phyloP scores from a whole-genome alignment of 2,888 invertebrate species.

The Sepioteuthis lessoniana region DNA sequence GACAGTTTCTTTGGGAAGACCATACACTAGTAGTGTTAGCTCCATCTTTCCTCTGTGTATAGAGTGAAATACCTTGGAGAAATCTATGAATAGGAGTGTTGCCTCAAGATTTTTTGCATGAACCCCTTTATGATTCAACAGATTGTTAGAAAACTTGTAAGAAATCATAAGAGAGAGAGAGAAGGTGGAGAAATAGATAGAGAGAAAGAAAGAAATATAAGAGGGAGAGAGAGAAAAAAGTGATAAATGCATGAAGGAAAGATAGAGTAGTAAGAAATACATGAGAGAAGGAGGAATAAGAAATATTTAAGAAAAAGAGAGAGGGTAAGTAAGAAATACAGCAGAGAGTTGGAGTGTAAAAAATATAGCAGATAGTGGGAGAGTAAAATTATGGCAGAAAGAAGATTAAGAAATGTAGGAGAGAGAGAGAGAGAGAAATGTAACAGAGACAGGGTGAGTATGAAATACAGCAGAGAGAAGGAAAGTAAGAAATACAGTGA shows the following conservation, averaged over 20 bases:
- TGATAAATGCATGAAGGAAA: too few species aligned
- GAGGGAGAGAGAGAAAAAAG: not conserved
- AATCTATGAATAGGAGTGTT: too few species aligned
- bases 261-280: not conserved
- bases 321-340: not conserved
- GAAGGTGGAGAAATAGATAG: not conserved
- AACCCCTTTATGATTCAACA: too few species aligned
- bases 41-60: too few species aligned
- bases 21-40: too few species aligned
- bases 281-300: not conserved
- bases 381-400: not conserved
- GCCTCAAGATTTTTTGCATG: too few species aligned
- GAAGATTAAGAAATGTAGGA: not conserved
- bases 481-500: too few species aligned
- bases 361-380: not conserved
- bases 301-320: not conserved
- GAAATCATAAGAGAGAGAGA: too few species aligned
- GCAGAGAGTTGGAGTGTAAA: not conserved
- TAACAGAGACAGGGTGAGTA: not conserved
- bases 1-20: too few species aligned
- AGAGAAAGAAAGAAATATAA: not conserved
- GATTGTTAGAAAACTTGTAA: too few species aligned
- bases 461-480: not conserved
- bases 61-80: too few species aligned
- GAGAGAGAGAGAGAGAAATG: not conserved